phyloP scores from a whole-genome alignment of 2,113 vertebrate genomes.

The Carollia perspicillata region DNA sequence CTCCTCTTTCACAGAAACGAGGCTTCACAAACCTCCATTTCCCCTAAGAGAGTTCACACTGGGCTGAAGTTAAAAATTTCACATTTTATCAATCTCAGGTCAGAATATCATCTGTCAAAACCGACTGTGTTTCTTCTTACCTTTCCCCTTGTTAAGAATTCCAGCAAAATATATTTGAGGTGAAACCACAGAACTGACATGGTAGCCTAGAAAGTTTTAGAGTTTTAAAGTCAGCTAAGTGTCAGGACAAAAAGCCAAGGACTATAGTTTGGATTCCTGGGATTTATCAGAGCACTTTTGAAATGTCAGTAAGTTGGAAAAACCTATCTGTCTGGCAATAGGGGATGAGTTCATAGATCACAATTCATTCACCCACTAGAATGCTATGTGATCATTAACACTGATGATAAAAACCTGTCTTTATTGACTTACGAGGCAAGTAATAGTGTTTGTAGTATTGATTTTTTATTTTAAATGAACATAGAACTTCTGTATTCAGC shows the following conservation, averaged over 20 bases:
- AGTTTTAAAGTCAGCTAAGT: background rate
- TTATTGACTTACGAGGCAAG: background rate
- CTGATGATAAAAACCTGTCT: background rate
- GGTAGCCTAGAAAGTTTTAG: background rate
- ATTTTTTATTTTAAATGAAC: background rate
- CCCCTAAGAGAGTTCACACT: slow-evolving; percentile 6
- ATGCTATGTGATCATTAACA: background rate
- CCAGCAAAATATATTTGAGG: slow-evolving; percentile 42
- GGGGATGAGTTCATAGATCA: background rate
- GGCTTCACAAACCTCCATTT: slow-evolving; percentile 13
- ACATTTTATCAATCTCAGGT: background rate
- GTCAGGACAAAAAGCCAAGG: background rate
- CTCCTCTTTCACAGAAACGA: slow-evolving; percentile 42
- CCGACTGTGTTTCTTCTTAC: slow-evolving; percentile 24
- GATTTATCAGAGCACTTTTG: background rate
- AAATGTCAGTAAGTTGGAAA: background rate
- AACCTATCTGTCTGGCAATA: background rate
- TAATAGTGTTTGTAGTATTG: background rate
- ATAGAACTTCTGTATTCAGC: background rate
- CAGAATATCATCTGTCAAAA: slow-evolving; percentile 49
- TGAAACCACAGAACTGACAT: background rate
- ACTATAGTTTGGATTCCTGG: background rate
- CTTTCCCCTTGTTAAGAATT: slow-evolving; percentile 45
- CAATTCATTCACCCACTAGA: background rate
- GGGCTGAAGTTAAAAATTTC: slow-evolving; percentile 27